Conservation (phyloP, 2,797 vertebrate species). For the Gymnothorax javanicus region DNA sequence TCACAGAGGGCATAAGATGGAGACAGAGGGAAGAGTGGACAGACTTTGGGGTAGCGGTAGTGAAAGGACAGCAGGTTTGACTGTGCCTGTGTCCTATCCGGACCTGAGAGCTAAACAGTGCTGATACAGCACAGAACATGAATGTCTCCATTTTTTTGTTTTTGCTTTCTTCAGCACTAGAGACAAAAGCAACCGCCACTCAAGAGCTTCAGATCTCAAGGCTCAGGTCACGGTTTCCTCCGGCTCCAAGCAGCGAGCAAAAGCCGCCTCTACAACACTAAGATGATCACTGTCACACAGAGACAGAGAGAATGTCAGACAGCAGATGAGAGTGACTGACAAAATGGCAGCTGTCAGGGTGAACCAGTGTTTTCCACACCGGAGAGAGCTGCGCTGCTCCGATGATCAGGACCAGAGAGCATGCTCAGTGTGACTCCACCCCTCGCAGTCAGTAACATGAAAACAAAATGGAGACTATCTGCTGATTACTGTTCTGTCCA, state of each 20-base stretch:
- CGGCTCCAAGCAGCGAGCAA: background rate
- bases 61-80: background rate
- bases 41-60: background rate
- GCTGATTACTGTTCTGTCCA: background rate
- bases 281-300: background rate
- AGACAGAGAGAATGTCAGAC: background rate
- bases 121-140: background rate
- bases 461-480: background rate
- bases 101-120: background rate
- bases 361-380: background rate
- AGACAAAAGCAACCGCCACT: background rate
- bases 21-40: background rate
- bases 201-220: background rate
- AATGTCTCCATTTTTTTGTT: background rate
- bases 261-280: background rate
- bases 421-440: conserved; percentile 1
- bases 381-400: background rate
- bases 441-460: background rate
- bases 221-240: background rate
- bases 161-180: background rate
- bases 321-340: background rate
- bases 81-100: background rate
- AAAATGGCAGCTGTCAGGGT: background rate
- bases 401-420: background rate
- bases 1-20: background rate